phyloP scores from a whole-genome alignment of 2,113 vertebrate species.

The Cygnus buccinator region DNA sequence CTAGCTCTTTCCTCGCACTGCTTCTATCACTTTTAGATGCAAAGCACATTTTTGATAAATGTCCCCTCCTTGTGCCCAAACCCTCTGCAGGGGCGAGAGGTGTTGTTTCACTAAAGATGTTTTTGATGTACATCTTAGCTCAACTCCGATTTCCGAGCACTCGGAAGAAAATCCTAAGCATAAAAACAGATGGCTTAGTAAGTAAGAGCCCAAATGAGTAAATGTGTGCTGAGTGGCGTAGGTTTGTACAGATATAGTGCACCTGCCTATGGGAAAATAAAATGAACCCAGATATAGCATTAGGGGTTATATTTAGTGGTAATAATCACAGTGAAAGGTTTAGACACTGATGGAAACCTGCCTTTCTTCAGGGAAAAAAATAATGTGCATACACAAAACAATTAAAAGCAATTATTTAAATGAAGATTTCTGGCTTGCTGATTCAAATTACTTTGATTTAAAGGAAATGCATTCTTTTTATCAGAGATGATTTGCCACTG shows the following conservation, averaged over 20 bases:
- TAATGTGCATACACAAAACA: not conserved
- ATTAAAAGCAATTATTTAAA: not conserved
- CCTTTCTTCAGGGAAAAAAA: not conserved
- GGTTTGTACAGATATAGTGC: not conserved
- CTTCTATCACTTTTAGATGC: not conserved
- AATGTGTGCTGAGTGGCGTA: not conserved
- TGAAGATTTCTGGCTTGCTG: not conserved
- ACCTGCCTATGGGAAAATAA: not conserved
- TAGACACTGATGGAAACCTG: not conserved
- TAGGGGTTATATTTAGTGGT: not conserved
- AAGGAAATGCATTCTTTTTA: conserved; percentile 3
- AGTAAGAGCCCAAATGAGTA: not conserved
- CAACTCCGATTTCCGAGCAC: not conserved
- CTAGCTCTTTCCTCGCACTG: not conserved
- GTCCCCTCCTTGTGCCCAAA: not conserved
- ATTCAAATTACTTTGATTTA: conserved; percentile 9
- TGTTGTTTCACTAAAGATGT: too few relatives aligned
- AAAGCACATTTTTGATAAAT: not conserved
- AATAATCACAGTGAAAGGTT: not conserved
- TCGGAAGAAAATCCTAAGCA: not conserved
- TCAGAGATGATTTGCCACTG: not conserved
- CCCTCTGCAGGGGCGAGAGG: not conserved
- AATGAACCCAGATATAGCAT: not conserved
- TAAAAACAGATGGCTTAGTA: not conserved
- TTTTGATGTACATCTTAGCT: too few relatives aligned